Percentiles rank a stretch among this genome's conserved stretches.
Conservation (phyloP, 2,888 invertebrate genomes). For the Heliconius cydno region DNA sequence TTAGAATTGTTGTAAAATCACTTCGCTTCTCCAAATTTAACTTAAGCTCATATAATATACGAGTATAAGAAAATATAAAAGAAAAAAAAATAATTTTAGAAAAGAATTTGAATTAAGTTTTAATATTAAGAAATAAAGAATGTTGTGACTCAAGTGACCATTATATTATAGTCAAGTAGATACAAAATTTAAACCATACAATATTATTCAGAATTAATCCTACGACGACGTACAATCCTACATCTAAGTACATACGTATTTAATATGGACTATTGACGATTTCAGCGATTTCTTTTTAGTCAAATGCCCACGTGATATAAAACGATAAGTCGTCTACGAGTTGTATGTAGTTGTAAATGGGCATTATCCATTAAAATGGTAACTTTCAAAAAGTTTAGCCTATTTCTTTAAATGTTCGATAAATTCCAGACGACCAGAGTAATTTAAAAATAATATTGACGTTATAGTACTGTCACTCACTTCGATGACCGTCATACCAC, state of each 20-base stretch:
- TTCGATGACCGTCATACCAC: neutral
- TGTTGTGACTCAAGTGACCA: constrained; percentile 31
- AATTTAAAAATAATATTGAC: constrained; percentile 17
- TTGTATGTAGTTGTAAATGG: constrained; percentile 57
- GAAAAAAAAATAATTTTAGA: constrained; percentile 17
- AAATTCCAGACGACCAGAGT: constrained; percentile 12
- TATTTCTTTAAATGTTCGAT: constrained; percentile 47
- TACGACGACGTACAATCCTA: neutral
- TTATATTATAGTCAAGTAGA: constrained; percentile 21
- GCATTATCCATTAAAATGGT: constrained; percentile 62
- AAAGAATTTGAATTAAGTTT: neutral
- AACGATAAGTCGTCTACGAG: constrained; percentile 54
- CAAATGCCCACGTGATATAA: constrained; percentile 53
- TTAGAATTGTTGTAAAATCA: constrained; percentile 18
- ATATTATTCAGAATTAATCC: neutral
- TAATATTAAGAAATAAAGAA: constrained; percentile 22
- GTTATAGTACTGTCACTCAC: constrained; percentile 27
- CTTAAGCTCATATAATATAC: constrained; percentile 14
- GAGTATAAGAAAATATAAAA: neutral
- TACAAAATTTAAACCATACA: constrained; percentile 11
- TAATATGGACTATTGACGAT: constrained; percentile 13
- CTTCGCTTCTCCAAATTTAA: constrained; percentile 12
- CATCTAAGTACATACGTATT: neutral
- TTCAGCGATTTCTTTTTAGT: constrained; percentile 3
- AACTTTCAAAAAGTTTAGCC: constrained; percentile 71